These are phyloP conservation scores for Bombus picipes DNA, from an alignment of 1,140 invertebrate genomes.

Conservation along the genomic window DNA sequence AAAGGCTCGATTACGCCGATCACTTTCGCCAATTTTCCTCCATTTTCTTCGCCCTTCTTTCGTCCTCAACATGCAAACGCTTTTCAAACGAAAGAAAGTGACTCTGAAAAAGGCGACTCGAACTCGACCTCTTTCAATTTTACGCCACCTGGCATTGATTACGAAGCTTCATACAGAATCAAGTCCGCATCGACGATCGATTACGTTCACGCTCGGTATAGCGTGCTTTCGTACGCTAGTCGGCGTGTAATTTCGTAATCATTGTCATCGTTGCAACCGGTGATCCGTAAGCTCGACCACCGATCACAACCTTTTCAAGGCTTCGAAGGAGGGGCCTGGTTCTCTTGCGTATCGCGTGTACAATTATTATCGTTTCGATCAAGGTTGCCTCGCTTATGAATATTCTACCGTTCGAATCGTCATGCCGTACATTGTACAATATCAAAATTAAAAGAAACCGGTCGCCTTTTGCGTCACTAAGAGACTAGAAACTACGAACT, in stretches of 20 bases:
- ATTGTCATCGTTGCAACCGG: constrained; percentile 32
- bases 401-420: constrained; percentile 22
- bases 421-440: neutral
- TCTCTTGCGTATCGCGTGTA: constrained; percentile 44
- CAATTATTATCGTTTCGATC: constrained; percentile 29
- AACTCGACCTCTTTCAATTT: constrained; percentile 3
- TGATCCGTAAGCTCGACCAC: constrained; percentile 23
- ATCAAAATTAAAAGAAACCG: neutral
- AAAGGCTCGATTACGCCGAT: neutral
- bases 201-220: constrained; percentile 17
- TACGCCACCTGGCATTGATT: neutral
- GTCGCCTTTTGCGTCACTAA: neutral
- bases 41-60: neutral
- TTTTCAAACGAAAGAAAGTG: constrained; percentile 4
- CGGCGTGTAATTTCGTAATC: constrained; percentile 50
- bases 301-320: constrained; percentile 63
- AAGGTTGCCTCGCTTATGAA: constrained; percentile 35
- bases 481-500: neutral
- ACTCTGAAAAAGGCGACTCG: neutral
- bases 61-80: neutral
- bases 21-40: neutral
- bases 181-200: neutral
- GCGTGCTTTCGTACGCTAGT: neutral
- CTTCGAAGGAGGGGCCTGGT: constrained; percentile 33
- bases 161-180: neutral